phyloP scores from a whole-genome alignment of 2,797 vertebrate genomes.

The Mormyrops attenuatus region DNA sequence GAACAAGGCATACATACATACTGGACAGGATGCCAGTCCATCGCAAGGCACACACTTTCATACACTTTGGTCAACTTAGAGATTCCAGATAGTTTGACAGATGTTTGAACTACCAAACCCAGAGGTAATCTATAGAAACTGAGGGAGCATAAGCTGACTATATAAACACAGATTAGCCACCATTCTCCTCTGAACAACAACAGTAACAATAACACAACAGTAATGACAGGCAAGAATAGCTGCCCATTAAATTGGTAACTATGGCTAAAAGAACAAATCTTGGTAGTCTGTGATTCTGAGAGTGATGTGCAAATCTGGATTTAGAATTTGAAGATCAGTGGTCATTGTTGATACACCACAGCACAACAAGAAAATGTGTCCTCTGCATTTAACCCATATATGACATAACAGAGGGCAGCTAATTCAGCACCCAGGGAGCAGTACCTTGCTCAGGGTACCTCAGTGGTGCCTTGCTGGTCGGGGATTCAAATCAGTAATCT shows the following conservation, averaged over 20 bases:
- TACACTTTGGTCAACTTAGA: neutral
- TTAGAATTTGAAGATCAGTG: too few species aligned
- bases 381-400: too few species aligned
- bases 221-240: neutral
- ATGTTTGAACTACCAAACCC: neutral
- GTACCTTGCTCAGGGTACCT: too few species aligned
- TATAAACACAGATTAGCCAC: neutral
- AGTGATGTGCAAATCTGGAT: neutral
- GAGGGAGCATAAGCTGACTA: neutral
- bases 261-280: neutral
- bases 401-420: too few species aligned
- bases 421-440: too few species aligned
- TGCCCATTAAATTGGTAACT: neutral
- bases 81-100: neutral
- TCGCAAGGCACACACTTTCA: neutral
- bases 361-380: too few species aligned
- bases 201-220: neutral
- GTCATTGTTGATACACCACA: too few species aligned
- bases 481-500: too few species aligned
- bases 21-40: neutral
- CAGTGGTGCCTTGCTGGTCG: too few species aligned
- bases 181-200: neutral
- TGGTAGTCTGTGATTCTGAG: neutral
- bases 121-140: neutral
- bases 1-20: neutral